phyloP scores from a whole-genome alignment of 1,140 invertebrate species.

The Drosophila sechellia region DNA sequence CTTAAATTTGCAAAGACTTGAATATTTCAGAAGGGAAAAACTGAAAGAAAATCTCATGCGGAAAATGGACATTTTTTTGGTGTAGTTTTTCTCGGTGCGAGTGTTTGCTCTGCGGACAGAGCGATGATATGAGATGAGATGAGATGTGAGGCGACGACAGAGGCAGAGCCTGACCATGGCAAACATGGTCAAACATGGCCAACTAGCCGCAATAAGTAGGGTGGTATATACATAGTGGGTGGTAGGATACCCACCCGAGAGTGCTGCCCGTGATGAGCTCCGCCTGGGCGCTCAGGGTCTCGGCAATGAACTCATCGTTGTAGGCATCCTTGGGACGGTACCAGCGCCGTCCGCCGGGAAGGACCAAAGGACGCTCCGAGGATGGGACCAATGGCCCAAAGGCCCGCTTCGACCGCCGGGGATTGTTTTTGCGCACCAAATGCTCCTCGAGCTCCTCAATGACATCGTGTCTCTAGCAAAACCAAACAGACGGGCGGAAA shows the following conservation, averaged over 20 bases:
- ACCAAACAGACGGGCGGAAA: conserved; percentile 35
- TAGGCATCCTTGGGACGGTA: conserved; percentile 90
- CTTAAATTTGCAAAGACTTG: neutral
- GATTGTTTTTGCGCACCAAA: conserved; percentile 84
- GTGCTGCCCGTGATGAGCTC: conserved; percentile 91
- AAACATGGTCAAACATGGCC: conserved; percentile 52
- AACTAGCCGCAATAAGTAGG: conserved; percentile 34
- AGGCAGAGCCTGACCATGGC: conserved; percentile 35
- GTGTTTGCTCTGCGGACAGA: conserved; percentile 27
- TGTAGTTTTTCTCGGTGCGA: conserved; percentile 21
- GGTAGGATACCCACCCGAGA: conserved; percentile 87
- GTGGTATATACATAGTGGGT: neutral
- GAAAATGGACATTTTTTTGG: neutral
- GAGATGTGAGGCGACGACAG: conserved; percentile 22
- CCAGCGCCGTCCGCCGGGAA: conserved; percentile 90
- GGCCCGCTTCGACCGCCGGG: conserved; percentile 84
- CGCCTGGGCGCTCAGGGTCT: conserved; percentile 89
- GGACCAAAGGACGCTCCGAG: conserved; percentile 86
- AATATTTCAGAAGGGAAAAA: neutral
- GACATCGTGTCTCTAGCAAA: conserved; percentile 82
- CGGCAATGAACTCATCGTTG: conserved; percentile 91
- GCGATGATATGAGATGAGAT: conserved; percentile 32
- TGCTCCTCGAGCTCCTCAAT: conserved; percentile 84
- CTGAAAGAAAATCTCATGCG: neutral
- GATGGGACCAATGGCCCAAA: conserved; percentile 86